Evolutionary conservation across 2,888 invertebrate genomes (phyloP).

Genomic region (Prosopocoilus inquinatus): DNA sequence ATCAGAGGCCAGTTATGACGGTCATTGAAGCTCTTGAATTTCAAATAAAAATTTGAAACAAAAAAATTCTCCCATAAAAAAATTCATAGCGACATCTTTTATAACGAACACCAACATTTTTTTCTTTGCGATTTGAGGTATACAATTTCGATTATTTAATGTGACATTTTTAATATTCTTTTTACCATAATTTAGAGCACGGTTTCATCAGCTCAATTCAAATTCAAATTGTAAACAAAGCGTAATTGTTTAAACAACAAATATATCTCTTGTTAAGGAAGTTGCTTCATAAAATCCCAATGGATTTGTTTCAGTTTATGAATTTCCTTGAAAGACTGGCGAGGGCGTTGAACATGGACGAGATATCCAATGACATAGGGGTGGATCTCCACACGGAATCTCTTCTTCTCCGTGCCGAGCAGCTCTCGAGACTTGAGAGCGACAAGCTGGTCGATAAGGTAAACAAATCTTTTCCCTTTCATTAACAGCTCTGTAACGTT

Average conservation of each 20-base stretch:
- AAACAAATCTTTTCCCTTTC: not conserved
- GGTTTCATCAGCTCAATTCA: not conserved
- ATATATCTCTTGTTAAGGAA: too few relatives aligned
- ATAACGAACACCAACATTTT: too few relatives aligned
- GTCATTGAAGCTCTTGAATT: too few relatives aligned
- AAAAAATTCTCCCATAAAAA: too few relatives aligned
- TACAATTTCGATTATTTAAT: too few relatives aligned
- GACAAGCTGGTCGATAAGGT: constrained; percentile 82
- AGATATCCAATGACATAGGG: constrained; percentile 76
- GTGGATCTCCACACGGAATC: constrained; percentile 82
- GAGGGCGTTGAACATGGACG: constrained; percentile 80
- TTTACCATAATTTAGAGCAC: not conserved
- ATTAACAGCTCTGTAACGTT: not conserved
- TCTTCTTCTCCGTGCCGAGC: constrained; percentile 80
- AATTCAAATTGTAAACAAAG: not conserved
- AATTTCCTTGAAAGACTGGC: constrained; percentile 82
- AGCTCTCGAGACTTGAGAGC: constrained; percentile 75
- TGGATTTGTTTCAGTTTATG: constrained; percentile 61
- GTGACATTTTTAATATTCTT: too few relatives aligned
- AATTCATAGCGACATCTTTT: too few relatives aligned
- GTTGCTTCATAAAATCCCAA: not conserved
- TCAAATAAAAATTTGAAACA: too few relatives aligned
- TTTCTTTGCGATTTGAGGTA: too few relatives aligned
- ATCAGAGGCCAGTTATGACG: too few relatives aligned
- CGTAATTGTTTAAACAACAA: too few relatives aligned